phyloP scores from a whole-genome alignment of 92 coral and sea anemone species.

The Montipora capitata region DNA sequence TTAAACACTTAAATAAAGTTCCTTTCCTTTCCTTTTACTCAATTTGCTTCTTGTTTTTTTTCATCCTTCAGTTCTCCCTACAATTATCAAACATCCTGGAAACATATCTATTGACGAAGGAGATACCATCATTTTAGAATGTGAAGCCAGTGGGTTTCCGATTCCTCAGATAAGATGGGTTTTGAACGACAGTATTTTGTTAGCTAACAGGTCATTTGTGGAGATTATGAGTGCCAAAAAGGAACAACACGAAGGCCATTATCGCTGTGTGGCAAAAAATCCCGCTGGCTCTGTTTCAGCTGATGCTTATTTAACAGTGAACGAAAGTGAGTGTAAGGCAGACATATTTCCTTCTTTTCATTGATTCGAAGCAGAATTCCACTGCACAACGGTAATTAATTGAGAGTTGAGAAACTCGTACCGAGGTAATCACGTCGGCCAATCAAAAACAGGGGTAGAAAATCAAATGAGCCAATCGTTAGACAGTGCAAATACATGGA shows the following conservation, averaged over 20 bases:
- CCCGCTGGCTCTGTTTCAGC: constrained; percentile 74
- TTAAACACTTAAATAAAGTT: too few relatives aligned
- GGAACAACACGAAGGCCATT: constrained; percentile 74
- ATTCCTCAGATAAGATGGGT: constrained; percentile 81
- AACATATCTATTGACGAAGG: constrained; percentile 79
- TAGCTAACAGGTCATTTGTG: constrained; percentile 58
- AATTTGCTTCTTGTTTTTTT: not conserved
- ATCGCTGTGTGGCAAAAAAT: constrained; percentile 78
- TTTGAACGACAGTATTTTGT: constrained; percentile 68
- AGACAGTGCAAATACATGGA: too few relatives aligned
- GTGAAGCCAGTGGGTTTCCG: constrained; percentile 84
- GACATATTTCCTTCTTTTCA: not conserved
- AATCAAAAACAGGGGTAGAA: too few relatives aligned
- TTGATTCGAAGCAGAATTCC: not conserved
- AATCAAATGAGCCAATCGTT: too few relatives aligned
- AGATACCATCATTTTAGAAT: constrained; percentile 75
- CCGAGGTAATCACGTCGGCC: too few relatives aligned
- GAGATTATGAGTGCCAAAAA: constrained; percentile 61
- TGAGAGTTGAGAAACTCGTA: too few relatives aligned
- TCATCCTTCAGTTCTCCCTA: constrained; percentile 71
- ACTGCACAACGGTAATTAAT: not conserved
- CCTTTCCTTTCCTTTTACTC: not conserved
- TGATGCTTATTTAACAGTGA: constrained; percentile 65
- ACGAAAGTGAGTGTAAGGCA: not conserved
- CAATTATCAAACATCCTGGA: constrained; percentile 67